Conservation (phyloP, 2,888 invertebrate genomes). For the Rhingia rostrata region DNA sequence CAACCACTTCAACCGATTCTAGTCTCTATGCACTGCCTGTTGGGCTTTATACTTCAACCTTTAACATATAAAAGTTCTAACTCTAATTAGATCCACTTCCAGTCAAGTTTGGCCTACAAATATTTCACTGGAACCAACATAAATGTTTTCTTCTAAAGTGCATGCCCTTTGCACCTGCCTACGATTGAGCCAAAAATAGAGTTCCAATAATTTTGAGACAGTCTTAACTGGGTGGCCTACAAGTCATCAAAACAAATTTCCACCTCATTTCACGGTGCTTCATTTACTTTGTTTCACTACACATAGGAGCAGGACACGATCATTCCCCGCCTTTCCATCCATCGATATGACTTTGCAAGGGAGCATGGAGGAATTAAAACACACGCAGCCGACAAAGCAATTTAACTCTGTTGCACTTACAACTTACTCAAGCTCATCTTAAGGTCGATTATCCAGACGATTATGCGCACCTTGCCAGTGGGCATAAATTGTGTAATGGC, state of each 20-base stretch:
- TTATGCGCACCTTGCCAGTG: constrained; percentile 62
- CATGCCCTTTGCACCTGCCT: too few relatives aligned
- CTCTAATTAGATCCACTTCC: too few relatives aligned
- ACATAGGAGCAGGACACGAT: not conserved
- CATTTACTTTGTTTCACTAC: not conserved
- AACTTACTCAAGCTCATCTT: constrained; percentile 50
- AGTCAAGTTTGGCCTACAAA: too few relatives aligned
- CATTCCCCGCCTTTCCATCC: not conserved
- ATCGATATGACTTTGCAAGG: not conserved
- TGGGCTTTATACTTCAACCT: too few relatives aligned
- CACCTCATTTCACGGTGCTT: not conserved
- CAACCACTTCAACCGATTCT: too few relatives aligned
- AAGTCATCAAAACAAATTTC: not conserved
- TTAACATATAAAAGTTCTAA: too few relatives aligned
- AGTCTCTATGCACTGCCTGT: too few relatives aligned
- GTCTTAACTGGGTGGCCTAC: too few relatives aligned
- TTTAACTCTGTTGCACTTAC: constrained; percentile 62
- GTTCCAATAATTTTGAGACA: too few relatives aligned
- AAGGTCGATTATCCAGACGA: constrained; percentile 51
- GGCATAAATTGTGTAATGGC: constrained; percentile 29
- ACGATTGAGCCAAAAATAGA: too few relatives aligned
- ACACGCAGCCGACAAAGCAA: constrained; percentile 21
- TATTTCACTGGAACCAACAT: too few relatives aligned
- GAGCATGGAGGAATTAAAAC: constrained; percentile 1
- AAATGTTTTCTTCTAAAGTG: too few relatives aligned